These are phyloP conservation scores for Helicoverpa assulta DNA, from an alignment of 2,888 invertebrate genomes.

Conservation along the genomic window DNA sequence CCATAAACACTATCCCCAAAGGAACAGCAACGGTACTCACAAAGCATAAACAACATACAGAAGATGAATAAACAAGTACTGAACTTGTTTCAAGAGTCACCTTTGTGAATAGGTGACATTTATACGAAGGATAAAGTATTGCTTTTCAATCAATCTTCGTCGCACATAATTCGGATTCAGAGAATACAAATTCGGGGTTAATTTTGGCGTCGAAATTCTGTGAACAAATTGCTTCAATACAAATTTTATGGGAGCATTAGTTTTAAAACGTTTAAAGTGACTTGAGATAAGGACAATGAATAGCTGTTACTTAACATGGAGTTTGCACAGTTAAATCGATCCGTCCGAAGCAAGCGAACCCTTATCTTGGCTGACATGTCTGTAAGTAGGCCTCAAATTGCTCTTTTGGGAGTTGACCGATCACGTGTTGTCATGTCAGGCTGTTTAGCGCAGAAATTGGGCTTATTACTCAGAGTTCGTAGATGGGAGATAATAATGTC, in stretches of 20 bases:
- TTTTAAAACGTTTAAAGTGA: constrained; percentile 24
- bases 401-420: constrained; percentile 75
- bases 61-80: constrained; percentile 31
- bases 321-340: constrained; percentile 66
- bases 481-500: constrained; percentile 8
- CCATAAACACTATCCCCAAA: constrained; percentile 37
- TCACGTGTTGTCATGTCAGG: constrained; percentile 66
- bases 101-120: constrained; percentile 14
- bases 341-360: constrained; percentile 73
- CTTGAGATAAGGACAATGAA: constrained; percentile 43
- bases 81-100: background rate
- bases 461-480: constrained; percentile 44
- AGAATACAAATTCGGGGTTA: background rate
- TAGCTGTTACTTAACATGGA: constrained; percentile 48
- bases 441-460: constrained; percentile 41
- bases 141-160: background rate
- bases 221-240: background rate
- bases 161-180: background rate
- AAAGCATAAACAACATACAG: constrained; percentile 33
- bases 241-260: background rate
- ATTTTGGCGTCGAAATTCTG: background rate
- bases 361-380: constrained; percentile 80
- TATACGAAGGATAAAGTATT: background rate
- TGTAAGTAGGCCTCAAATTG: constrained; percentile 77
- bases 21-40: constrained; percentile 14